These are phyloP conservation scores for Trogon melanurus DNA, from an alignment of 2,113 vertebrate species.

Conservation along the genomic window DNA sequence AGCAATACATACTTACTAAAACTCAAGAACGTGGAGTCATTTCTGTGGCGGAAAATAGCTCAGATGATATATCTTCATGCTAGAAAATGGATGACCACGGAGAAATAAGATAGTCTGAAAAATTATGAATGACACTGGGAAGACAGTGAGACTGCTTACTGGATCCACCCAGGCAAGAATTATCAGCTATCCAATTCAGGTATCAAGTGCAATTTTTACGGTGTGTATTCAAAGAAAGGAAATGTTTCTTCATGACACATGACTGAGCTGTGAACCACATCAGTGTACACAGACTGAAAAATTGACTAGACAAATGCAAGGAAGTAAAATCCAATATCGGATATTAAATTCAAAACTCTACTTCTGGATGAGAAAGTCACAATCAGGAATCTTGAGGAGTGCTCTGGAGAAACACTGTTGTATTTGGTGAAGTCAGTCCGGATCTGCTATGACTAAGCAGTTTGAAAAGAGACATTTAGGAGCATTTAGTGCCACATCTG, in stretches of 20 bases:
- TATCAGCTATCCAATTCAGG: background rate
- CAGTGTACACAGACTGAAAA: background rate
- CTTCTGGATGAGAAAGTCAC: background rate
- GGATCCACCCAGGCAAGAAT: background rate
- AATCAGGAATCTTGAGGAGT: background rate
- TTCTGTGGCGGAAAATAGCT: background rate
- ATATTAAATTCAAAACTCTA: background rate
- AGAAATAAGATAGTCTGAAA: background rate
- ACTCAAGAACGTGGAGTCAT: background rate
- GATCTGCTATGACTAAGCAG: background rate
- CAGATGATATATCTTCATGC: background rate
- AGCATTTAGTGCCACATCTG: background rate
- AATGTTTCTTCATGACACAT: background rate
- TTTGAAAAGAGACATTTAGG: background rate
- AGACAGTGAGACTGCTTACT: background rate
- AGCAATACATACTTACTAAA: background rate
- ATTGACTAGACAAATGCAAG: background rate
- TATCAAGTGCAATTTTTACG: background rate
- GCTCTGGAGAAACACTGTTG: background rate
- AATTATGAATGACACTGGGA: background rate
- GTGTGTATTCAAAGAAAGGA: background rate
- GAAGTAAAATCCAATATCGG: background rate
- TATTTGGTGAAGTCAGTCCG: background rate
- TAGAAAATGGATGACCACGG: background rate
- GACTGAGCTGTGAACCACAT: background rate